Base-by-base conservation (phyloP, 2,797 vertebrate species). In the Helostoma temminkii region DNA sequence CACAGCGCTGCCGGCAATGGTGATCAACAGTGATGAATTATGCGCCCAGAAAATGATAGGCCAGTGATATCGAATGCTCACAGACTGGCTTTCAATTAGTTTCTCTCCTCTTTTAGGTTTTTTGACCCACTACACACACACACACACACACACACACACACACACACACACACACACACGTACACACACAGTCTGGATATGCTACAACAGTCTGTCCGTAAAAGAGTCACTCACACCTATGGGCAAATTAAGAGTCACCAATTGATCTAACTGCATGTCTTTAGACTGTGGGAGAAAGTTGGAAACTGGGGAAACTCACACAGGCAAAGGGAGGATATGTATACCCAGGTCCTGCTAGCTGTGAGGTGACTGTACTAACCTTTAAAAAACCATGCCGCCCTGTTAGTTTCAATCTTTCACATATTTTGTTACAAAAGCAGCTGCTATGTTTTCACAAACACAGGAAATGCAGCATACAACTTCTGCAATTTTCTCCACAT, bases 1-100 rank as follows among this genome's bases (percentile, higher is more conserved):
- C 54, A 63, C 64, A 68, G 26, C 0, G 24, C 71, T 5, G 24
- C 30, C 22, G 37, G 66, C 66, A 5, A 28, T 7, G 47, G 50
- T 62, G 53, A 15, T 65, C 69, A 65, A 28, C 37, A 11, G 22
- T 66, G 72, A 85, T 84, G 74, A 87, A 76, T 83, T 76, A 71
- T 10, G 39, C 12, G n/a, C 19, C 41, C 34, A 46, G 67, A 66
- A 85, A 81, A 85, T 80, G 71, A 86, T 63, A 63, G 78, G 65
- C 56, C 54, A 59, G 54, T 45, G 76, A 84, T 65, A 82, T 55
- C 12, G n/a, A 81, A 73, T 46, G 24, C 41, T 73, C 50, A 34
- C 5, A 1, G 54, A 21, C 21, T 4, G 32, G 34, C 72, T 65
- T 63, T 63, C 72, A 66, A 60, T 78, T 75, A 68, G 47, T 65